Conservation (phyloP, 2,888 invertebrate species). For the Orthonychiurus folsomi region DNA sequence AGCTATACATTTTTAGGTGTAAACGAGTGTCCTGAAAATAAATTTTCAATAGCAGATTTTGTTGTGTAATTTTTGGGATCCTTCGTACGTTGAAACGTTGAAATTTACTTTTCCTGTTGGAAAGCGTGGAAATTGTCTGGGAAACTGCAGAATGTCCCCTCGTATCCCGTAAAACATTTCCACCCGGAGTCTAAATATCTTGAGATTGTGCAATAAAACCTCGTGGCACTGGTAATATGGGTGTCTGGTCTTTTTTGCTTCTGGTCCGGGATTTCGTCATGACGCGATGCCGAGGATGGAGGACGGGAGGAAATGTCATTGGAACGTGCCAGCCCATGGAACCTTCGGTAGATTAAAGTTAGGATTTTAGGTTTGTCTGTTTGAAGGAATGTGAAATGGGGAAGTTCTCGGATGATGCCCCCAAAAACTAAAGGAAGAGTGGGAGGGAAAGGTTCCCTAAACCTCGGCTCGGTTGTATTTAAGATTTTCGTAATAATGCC, state of each 20-base stretch:
- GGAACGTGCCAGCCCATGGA: too few relatives aligned
- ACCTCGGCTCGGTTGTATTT: conserved; percentile 40
- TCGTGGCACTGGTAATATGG: not conserved
- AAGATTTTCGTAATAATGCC: conserved; percentile 41
- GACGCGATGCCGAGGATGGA: too few relatives aligned
- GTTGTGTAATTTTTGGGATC: too few relatives aligned
- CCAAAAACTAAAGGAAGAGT: conserved; percentile 12
- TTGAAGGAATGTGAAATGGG: not conserved
- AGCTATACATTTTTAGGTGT: too few relatives aligned
- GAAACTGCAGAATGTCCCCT: conserved; percentile 6
- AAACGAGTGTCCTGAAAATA: too few relatives aligned
- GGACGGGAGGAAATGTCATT: too few relatives aligned
- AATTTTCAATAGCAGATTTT: too few relatives aligned
- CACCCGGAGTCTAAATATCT: conserved; percentile 5
- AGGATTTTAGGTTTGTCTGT: conserved; percentile 9
- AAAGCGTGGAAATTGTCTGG: too few relatives aligned
- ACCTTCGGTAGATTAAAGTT: conserved; percentile 10
- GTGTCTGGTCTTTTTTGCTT: too few relatives aligned
- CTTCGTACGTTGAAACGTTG: too few relatives aligned
- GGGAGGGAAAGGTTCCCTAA: conserved; percentile 22
- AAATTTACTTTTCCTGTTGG: too few relatives aligned
- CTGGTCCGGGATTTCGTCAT: too few relatives aligned
- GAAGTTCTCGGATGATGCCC: not conserved
- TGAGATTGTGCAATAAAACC: not conserved
- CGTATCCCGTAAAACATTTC: not conserved